A percentile compares a stretch with the other conserved stretches of the same genome.
Evolutionary conservation across 1,140 invertebrate species (phyloP).

Genomic region (Bombus picipes): DNA sequence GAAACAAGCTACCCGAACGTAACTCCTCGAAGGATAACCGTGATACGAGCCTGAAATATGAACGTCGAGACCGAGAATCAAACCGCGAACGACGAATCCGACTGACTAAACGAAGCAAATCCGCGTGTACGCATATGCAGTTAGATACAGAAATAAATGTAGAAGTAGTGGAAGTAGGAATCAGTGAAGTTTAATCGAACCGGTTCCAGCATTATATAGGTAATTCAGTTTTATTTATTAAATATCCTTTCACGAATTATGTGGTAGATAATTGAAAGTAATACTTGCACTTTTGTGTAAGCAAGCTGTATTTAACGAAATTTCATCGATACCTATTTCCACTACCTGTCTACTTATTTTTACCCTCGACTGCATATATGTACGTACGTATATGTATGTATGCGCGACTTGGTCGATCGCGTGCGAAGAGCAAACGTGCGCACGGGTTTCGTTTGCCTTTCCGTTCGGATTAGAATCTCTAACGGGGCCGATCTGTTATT

Average conservation of each 20-base stretch:
- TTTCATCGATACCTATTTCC: no score
- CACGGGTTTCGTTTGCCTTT: slow-evolving; percentile 51
- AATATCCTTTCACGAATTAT: no score
- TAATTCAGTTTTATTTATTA: no score
- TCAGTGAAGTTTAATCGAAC: no score
- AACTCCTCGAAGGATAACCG: background rate
- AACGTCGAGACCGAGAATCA: background rate
- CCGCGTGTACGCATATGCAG: background rate
- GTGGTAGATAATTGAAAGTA: no score
- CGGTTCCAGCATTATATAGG: no score
- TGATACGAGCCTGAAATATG: background rate
- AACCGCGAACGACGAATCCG: background rate
- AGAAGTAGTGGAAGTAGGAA: no score
- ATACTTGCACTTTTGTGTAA: no score
- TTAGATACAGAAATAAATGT: no score
- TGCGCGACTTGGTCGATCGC: slow-evolving; percentile 38
- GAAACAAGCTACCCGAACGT: slow-evolving; percentile 14
- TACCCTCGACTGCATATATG: no score
- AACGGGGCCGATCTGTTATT: slow-evolving; percentile 57
- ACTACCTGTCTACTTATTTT: no score
- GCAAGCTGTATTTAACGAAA: no score
- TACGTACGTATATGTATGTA: background rate
- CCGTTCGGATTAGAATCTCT: slow-evolving; percentile 60
- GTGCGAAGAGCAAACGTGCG: slow-evolving; percentile 34
- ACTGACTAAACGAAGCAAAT: slow-evolving; percentile 12